phyloP scores from a whole-genome alignment of 1,140 invertebrate genomes.

The Lasioglossum baleicum region DNA sequence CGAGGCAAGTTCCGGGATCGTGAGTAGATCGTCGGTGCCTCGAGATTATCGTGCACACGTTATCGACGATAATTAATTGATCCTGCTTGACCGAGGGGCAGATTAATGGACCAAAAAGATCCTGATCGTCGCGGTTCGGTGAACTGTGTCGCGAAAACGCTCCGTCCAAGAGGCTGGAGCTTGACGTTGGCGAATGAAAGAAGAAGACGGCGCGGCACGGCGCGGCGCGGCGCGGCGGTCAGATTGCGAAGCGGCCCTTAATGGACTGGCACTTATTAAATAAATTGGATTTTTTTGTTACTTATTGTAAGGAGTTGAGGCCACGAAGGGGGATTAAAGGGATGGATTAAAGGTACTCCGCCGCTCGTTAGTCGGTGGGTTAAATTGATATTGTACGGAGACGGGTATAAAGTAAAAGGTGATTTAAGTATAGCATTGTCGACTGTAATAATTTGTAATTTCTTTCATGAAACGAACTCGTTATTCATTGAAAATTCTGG shows the following conservation, averaged over 20 bases:
- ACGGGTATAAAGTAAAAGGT: no score
- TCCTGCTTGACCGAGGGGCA: not conserved
- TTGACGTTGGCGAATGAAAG: conserved; percentile 5
- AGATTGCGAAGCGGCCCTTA: not conserved
- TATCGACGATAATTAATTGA: conserved; percentile 40
- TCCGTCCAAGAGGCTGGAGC: not conserved
- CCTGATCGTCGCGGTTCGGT: not conserved
- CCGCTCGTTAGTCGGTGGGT: no score
- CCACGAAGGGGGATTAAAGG: not conserved
- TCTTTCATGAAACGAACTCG: no score
- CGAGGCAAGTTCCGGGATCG: not conserved
- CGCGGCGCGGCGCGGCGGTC: no score
- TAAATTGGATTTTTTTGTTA: not conserved
- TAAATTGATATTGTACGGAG: no score
- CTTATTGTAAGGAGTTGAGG: not conserved
- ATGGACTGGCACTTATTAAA: conserved; percentile 7
- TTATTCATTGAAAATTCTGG: no score
- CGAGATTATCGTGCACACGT: conserved; percentile 24
- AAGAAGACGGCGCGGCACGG: not conserved
- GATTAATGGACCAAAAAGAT: conserved; percentile 28
- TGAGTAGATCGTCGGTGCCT: not conserved
- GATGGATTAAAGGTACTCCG: not conserved
- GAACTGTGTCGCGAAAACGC: not conserved
- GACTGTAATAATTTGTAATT: no score
- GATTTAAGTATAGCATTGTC: no score